Percentiles rank a stretch among this genome's conserved stretches.
These are phyloP conservation scores for Sminthurinus aureus DNA, from an alignment of 2,888 invertebrate species.

Conservation along the genomic window DNA sequence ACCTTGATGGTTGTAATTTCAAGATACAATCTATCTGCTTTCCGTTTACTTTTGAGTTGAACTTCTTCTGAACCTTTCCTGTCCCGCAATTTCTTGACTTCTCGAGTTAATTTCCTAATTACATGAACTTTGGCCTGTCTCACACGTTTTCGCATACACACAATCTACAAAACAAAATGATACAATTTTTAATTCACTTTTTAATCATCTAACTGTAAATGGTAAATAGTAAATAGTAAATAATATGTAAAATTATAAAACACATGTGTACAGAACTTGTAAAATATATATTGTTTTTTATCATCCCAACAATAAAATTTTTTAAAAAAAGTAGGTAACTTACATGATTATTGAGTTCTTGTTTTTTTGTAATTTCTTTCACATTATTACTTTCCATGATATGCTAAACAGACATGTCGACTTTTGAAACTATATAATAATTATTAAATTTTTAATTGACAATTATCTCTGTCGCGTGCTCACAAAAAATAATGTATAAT, in stretches of 20 bases:
- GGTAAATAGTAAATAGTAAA: neutral
- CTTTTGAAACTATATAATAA: neutral
- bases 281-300: too few relatives aligned
- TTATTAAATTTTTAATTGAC: too few relatives aligned
- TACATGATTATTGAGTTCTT: constrained; percentile 58
- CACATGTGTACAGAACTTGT: neutral
- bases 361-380: constrained; percentile 49
- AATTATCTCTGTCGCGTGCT: too few relatives aligned
- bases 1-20: constrained; percentile 55
- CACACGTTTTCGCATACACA: constrained; percentile 54
- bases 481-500: too few relatives aligned
- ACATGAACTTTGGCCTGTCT: constrained; percentile 50
- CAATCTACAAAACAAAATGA: constrained; percentile 46
- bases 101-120: constrained; percentile 49
- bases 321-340: constrained; percentile 35
- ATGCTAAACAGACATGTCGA: neutral
- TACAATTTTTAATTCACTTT: neutral
- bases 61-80: constrained; percentile 52
- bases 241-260: neutral
- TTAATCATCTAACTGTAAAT: neutral
- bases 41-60: constrained; percentile 49
- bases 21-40: constrained; percentile 50
- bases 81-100: constrained; percentile 46
- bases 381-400: neutral
- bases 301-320: neutral